Percentiles rank a stretch among this genome's conserved stretches.
Conservation (phyloP, 2,888 invertebrate genomes). For the Tenthredo amoena region DNA sequence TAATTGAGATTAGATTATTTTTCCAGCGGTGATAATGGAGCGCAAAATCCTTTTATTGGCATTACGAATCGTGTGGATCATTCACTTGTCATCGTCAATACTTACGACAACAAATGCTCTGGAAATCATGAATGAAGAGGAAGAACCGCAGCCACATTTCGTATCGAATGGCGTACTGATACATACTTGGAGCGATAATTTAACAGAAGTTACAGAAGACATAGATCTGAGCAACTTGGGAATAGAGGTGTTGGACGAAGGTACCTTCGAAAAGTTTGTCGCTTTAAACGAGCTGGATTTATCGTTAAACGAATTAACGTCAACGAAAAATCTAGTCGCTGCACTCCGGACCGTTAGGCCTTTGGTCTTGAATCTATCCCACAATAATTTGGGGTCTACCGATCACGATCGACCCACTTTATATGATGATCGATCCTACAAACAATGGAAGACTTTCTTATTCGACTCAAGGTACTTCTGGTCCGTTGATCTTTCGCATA, state of each 20-base stretch:
- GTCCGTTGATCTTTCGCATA: conserved; percentile 37
- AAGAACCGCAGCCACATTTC: not conserved
- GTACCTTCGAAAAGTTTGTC: not conserved
- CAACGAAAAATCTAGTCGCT: conserved; percentile 3
- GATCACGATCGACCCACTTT: not conserved
- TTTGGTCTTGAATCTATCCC: not conserved
- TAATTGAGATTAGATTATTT: not conserved
- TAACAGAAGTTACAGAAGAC: not conserved
- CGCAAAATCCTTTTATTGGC: not conserved
- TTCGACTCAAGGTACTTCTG: conserved; percentile 36
- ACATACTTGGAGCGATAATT: not conserved
- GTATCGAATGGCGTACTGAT: not conserved
- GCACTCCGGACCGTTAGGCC: not conserved
- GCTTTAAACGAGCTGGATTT: conserved; percentile 19
- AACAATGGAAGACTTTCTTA: not conserved
- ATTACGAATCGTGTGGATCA: not conserved
- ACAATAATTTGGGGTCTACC: conserved; percentile 15
- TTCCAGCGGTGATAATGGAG: conserved; percentile 18
- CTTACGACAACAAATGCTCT: not conserved
- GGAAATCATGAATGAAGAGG: not conserved
- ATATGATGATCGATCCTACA: conserved; percentile 16
- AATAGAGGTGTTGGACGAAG: not conserved
- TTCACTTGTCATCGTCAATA: not conserved
- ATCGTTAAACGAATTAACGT: conserved; percentile 21
- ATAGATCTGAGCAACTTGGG: conserved; percentile 26